Conservation (phyloP, 2,797 vertebrate genomes). For the Glossophaga mutica region DNA sequence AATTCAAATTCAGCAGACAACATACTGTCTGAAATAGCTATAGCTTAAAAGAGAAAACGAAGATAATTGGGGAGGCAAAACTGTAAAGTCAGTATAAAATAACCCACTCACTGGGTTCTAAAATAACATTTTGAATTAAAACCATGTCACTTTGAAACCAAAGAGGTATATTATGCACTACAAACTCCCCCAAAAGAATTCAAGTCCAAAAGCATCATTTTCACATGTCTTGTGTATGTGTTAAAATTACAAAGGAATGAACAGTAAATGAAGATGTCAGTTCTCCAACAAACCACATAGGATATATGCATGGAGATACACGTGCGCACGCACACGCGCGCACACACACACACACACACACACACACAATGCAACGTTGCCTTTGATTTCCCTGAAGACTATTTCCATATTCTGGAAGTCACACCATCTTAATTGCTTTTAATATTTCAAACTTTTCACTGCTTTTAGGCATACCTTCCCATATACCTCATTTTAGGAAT, state of each 20-base stretch:
- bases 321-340: neutral
- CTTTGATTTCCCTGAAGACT: neutral
- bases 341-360: no score
- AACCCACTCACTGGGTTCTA: neutral
- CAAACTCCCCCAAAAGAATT: neutral
- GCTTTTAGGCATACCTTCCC: neutral
- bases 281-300: neutral
- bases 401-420: slow-evolving; percentile 7
- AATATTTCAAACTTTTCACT: slow-evolving; percentile 2
- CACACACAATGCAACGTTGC: neutral
- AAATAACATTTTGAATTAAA: slow-evolving; percentile 19
- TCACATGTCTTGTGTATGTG: neutral
- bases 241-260: slow-evolving; percentile 3
- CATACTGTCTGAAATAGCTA: neutral
- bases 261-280: neutral
- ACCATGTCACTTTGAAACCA: neutral
- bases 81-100: neutral
- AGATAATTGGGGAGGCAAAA: neutral
- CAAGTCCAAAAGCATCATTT: neutral
- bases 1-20: slow-evolving; percentile 12
- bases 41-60: slow-evolving; percentile 21
- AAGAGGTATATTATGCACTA: neutral
- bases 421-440: neutral
- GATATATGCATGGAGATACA: neutral
- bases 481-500: neutral